These are phyloP conservation scores for Amblyraja radiata DNA, from an alignment of 2,797 vertebrate species.

Conservation along the genomic window DNA sequence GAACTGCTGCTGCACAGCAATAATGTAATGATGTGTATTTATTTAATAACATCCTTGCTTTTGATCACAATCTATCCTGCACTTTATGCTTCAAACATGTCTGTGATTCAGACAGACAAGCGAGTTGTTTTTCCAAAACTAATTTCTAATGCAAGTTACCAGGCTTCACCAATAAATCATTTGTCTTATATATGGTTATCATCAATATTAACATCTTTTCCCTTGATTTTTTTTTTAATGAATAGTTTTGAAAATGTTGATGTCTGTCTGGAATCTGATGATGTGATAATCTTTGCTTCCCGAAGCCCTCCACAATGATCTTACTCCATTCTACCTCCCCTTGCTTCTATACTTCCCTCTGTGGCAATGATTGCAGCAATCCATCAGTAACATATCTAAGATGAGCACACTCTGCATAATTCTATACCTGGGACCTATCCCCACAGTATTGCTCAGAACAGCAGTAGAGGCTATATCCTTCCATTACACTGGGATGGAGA, in stretches of 20 bases:
- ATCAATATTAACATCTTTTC: background rate
- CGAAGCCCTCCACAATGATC: too few species aligned
- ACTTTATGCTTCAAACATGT: background rate
- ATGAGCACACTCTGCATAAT: background rate
- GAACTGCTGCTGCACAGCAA: background rate
- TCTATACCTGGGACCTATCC: background rate
- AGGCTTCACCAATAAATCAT: background rate
- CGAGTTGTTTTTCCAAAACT: background rate
- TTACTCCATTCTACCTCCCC: background rate
- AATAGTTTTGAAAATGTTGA: background rate
- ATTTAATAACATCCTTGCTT: background rate
- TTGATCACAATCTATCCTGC: background rate
- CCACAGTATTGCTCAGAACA: background rate
- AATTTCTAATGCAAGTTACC: background rate
- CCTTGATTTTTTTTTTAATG: background rate
- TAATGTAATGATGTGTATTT: slow-evolving; percentile 9
- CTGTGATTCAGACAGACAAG: background rate
- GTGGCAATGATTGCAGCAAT: background rate
- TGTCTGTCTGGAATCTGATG: background rate
- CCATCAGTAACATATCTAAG: background rate
- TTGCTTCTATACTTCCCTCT: background rate
- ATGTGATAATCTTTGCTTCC: background rate
- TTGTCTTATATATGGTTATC: background rate
- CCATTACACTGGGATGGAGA: background rate
- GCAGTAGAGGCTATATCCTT: background rate